Evolutionary conservation across 2,797 vertebrate species (phyloP), one percentile per base, ranked within the genome.

Genomic region (Paratrypauchen microcephalus): DNA sequence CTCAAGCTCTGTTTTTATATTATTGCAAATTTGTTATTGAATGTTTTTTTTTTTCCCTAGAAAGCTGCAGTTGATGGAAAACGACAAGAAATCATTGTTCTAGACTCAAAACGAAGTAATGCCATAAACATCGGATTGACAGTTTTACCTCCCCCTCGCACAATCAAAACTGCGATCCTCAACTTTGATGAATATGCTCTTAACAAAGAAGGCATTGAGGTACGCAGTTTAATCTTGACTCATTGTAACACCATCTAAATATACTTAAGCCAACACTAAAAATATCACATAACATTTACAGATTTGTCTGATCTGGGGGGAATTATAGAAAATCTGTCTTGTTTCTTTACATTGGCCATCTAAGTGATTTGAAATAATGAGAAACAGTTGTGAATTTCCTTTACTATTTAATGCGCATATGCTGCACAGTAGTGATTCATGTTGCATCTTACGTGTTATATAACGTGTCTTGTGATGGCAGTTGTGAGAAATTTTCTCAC

Each of bases 191-290:
- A 99, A 90, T 99, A 99, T 65, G 97, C 97, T 76, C 93, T 99
- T 88, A 99, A 97, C 93, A 99, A 99, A 84, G 97, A 99, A 91
- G 97, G 97, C 82, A 99, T 99, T 69, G 97, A 99, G 96, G 97
- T 99, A 92, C 94, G 90, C 30, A 36, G 65, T 72, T 80, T 70
- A 68, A 57, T 3, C 36, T 39, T 21, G 60, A 39, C 16, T 26
- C 23, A 18, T 7, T 8, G 15, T 48, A 16, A 50, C 19, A 19
- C 62, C 45, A 21, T 64, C 45, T 48, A 50, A 65, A 65, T 50
- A 18, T 64, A 48, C 15, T 23, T 24, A 12, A 16, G 24, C 24
- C 13, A 18, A 15, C 45, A 30, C 18, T 21, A 32, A 65, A 64
- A 65, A 65, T 65, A 50, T 47, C 26, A 50, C 62, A 48, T 9